phyloP scores from a whole-genome alignment of 2,797 vertebrate species.

The Sebastolobus alascanus region DNA sequence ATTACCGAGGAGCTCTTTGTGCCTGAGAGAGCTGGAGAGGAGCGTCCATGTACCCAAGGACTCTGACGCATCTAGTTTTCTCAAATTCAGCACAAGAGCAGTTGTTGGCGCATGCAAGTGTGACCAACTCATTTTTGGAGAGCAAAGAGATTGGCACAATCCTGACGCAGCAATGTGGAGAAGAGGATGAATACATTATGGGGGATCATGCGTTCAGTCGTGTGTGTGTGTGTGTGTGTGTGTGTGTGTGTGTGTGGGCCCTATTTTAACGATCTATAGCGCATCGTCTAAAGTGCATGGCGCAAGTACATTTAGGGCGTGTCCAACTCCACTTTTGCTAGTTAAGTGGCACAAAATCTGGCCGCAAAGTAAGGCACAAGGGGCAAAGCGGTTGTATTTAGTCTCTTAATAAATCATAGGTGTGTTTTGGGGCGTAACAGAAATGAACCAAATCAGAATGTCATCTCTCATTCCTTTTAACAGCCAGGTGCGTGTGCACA shows the following conservation, averaged over 20 bases:
- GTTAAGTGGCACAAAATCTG: too few relatives aligned
- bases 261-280: too few relatives aligned
- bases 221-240: background rate
- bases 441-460: too few relatives aligned
- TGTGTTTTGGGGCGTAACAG: too few relatives aligned
- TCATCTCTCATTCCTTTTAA: too few relatives aligned
- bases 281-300: too few relatives aligned
- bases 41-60: constrained; percentile 31
- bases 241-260: background rate
- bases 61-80: constrained; percentile 38
- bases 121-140: constrained; percentile 45
- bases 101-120: constrained; percentile 23
- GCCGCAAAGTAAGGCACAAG: too few relatives aligned
- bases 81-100: constrained; percentile 42
- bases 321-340: too few relatives aligned
- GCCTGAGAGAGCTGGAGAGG: constrained; percentile 38
- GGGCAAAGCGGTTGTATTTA: too few relatives aligned
- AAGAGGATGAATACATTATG: constrained; percentile 31
- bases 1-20: constrained; percentile 56
- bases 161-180: constrained; percentile 10
- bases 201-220: background rate
- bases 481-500: too few relatives aligned
- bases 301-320: too few relatives aligned
- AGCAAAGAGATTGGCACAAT: constrained; percentile 14
- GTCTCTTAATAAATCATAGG: too few relatives aligned